Percentiles rank a stretch among this genome's conserved stretches.
These are phyloP conservation scores for Cryptotis parvus DNA, from an alignment of 2,113 vertebrate species.

Conservation along the genomic window DNA sequence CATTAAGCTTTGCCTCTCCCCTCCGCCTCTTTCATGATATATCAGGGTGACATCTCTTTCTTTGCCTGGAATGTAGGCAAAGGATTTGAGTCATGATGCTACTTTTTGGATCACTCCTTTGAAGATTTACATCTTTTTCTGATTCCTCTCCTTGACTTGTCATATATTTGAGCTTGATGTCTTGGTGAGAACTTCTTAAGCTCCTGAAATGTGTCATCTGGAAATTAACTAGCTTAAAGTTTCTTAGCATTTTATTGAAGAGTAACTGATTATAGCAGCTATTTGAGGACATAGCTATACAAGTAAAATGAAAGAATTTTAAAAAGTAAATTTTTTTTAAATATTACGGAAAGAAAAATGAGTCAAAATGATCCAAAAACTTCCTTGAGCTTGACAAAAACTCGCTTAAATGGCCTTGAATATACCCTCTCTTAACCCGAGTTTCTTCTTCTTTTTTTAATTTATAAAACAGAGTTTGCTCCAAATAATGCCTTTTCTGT, in stretches of 20 bases:
- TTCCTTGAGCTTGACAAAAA: constrained; percentile 40
- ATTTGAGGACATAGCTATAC: constrained; percentile 57
- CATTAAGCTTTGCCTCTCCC: background rate
- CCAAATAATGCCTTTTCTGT: constrained; percentile 29
- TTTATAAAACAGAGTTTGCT: constrained; percentile 47
- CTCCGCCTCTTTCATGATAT: background rate
- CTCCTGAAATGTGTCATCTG: constrained; percentile 69
- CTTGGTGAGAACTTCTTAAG: constrained; percentile 54
- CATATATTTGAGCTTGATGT: constrained; percentile 62
- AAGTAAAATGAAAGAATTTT: constrained; percentile 53
- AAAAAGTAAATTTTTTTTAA: constrained; percentile 53
- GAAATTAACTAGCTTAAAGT: constrained; percentile 69
- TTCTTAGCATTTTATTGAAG: constrained; percentile 59
- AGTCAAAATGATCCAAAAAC: constrained; percentile 42
- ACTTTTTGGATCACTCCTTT: constrained; percentile 27
- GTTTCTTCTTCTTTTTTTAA: background rate
- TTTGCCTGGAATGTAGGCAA: background rate
- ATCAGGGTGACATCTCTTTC: background rate
- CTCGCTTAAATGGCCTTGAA: background rate
- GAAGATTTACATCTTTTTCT: constrained; percentile 44
- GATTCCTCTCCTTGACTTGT: constrained; percentile 62
- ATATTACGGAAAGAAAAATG: constrained; percentile 58
- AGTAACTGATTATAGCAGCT: constrained; percentile 68
- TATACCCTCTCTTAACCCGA: background rate
- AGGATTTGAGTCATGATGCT: constrained; percentile 46